Percentiles rank a stretch among this genome's conserved stretches.
Evolutionary conservation across 2,113 vertebrate genomes (phyloP).

Genomic region (Catagonus wagneri): DNA sequence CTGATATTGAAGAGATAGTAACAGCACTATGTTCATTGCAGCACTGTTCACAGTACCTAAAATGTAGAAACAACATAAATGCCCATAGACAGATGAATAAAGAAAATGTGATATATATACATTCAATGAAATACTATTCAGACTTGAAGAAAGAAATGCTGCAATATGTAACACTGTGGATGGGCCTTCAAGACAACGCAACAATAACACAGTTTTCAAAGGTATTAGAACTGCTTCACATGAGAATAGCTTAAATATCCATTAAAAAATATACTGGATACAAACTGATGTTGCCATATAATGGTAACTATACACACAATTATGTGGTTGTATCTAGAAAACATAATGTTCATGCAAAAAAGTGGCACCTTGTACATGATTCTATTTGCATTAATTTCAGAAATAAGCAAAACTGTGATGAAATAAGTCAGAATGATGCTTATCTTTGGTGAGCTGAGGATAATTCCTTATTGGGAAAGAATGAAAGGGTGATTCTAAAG

Average conservation of each 20-base stretch:
- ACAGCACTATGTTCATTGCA: neutral
- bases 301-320: neutral
- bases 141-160: neutral
- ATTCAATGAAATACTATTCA: neutral
- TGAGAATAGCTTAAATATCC: neutral
- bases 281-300: neutral
- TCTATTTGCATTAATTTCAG: neutral
- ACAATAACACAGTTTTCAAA: no score
- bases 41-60: neutral
- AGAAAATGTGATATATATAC: neutral
- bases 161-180: neutral
- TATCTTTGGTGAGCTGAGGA: neutral
- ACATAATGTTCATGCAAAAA: neutral
- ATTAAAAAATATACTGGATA: neutral
- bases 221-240: no score
- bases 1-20: neutral
- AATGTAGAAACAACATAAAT: neutral
- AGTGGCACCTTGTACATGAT: neutral
- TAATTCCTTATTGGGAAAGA: neutral
- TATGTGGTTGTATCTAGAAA: neutral
- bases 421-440: neutral
- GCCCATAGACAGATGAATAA: neutral
- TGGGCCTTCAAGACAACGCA: neutral
- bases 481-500: neutral
- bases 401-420: neutral